Evolutionary conservation across 2,113 vertebrate genomes (phyloP), one percentile per base, ranked within the genome.

Genomic region (Probosciger aterrimus): DNA sequence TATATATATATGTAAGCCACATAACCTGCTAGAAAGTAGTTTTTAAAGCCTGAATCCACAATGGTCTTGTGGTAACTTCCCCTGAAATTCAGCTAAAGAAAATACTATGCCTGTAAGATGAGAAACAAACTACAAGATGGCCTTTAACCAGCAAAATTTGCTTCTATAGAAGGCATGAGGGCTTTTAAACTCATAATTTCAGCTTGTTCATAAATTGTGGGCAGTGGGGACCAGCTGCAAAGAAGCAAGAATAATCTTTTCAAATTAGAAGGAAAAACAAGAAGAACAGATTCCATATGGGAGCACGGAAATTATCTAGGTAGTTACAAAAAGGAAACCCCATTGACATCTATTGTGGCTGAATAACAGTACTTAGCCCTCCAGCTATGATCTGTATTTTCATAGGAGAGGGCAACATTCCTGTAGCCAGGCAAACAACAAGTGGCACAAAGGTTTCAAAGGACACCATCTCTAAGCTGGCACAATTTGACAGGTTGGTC

Each of bases 191-290:
- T 41, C 76, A 37, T 82, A 93, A 97, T 91, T 96, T 94, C 55
- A 95, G 64, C 77, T 83, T 76, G 77, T 88, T 92, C 87, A 63
- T 90, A 93, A 97, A 97, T 93, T 75, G 68, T 14, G 78, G 96
- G 59, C 86, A 74, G 86, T 91, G 81, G 97, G 96, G 96, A 95
- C 85, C 95, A 95, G 94, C 96, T 96, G 95, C 68, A 90, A 97
- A 96, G 97, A 97, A 95, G 86, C 64, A 75, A 81, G 60, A 91
- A 81, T 53, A 96, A 96, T 95, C 87, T 95, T 95, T 95, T 92
- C 92, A 97, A 96, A 97, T 74, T 94, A 95, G 94, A 89, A 82
- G 74, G 93, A 70, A 31, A 65, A 92, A 11, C 55, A 87, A 76
- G 90, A 96, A 85, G 64, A 96, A 96, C 82, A 94, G 94, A 95